A percentile compares a stretch with the other conserved stretches of the same genome.
Evolutionary conservation across 2,113 vertebrate genomes (phyloP).

Genomic region (Isurus oxyrinchus): DNA sequence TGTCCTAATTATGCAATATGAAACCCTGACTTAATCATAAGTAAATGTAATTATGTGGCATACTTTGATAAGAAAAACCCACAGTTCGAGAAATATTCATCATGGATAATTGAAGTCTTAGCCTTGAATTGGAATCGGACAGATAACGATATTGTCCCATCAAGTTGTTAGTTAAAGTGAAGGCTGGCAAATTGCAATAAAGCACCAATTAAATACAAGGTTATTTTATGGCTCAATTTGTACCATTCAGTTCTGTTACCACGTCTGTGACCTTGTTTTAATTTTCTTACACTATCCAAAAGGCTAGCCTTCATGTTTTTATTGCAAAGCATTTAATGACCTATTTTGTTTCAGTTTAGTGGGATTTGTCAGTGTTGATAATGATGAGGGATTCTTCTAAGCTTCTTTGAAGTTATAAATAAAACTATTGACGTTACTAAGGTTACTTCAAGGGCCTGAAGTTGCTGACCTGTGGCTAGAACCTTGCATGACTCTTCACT

Average conservation of each 20-base stretch:
- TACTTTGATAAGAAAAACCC: not conserved
- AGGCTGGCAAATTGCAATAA: constrained; percentile 25
- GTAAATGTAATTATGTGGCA: constrained; percentile 8
- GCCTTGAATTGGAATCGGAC: constrained; percentile 13
- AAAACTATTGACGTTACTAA: not conserved
- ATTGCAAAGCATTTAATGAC: not conserved
- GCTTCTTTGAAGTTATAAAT: constrained; percentile 25
- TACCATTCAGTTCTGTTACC: constrained; percentile 21
- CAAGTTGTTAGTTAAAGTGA: constrained; percentile 29
- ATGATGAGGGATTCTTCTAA: not conserved
- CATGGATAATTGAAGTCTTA: not conserved
- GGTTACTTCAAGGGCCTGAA: not conserved
- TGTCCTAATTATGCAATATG: not conserved
- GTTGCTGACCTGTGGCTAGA: not conserved
- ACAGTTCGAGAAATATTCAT: constrained; percentile 19
- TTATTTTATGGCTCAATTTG: constrained; percentile 1
- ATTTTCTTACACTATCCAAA: constrained; percentile 4
- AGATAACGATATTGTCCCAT: constrained; percentile 6
- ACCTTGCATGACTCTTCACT: not conserved
- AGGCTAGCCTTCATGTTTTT: not conserved
- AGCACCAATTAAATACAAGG: constrained; percentile 21
- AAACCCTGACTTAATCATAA: not conserved
- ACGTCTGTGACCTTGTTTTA: not conserved
- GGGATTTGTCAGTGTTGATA: not conserved
- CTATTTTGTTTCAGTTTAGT: constrained; percentile 29